Conservation (phyloP, 2,113 vertebrate genomes). For the Galeopterus variegatus region DNA sequence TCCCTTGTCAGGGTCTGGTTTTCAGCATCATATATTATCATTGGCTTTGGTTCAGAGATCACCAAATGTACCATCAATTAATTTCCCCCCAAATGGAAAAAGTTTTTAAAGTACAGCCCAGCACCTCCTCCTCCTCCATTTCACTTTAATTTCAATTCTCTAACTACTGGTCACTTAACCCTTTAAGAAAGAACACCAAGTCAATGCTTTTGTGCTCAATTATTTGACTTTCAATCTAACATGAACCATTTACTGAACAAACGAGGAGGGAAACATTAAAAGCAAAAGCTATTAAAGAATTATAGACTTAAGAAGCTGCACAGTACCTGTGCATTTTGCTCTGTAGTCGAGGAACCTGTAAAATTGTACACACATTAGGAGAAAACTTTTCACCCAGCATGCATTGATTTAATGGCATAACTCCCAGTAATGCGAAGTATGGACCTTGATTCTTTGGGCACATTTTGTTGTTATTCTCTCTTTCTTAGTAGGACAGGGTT, state of each 20-base stretch:
- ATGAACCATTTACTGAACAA: slow-evolving; percentile 74
- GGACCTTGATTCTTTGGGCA: slow-evolving; percentile 71
- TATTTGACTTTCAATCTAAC: slow-evolving; percentile 75
- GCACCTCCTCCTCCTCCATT: not conserved
- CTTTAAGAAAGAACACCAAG: slow-evolving; percentile 65
- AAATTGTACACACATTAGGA: slow-evolving; percentile 76
- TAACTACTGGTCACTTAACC: slow-evolving; percentile 69
- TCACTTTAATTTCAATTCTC: slow-evolving; percentile 62
- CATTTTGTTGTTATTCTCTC: slow-evolving; percentile 75
- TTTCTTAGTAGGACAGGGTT: slow-evolving; percentile 75
- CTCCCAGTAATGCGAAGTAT: slow-evolving; percentile 71
- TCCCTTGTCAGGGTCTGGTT: not conserved
- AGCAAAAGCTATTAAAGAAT: slow-evolving; percentile 85
- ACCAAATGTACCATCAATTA: slow-evolving; percentile 7
- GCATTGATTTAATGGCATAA: slow-evolving; percentile 71
- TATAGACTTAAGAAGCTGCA: slow-evolving; percentile 81
- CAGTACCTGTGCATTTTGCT: slow-evolving; percentile 77
- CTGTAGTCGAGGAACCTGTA: slow-evolving; percentile 71
- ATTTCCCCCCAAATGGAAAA: not conserved
- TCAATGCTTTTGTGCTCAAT: slow-evolving; percentile 65
- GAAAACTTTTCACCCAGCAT: slow-evolving; percentile 81
- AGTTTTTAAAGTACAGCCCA: not conserved
- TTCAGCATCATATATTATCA: not conserved
- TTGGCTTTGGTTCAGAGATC: slow-evolving; percentile 55
- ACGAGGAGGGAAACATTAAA: slow-evolving; percentile 69